A percentile compares a stretch with the other conserved stretches of the same genome.
Conservation (phyloP, 2,888 invertebrate species). For the Listrodromus nycthemerus region DNA sequence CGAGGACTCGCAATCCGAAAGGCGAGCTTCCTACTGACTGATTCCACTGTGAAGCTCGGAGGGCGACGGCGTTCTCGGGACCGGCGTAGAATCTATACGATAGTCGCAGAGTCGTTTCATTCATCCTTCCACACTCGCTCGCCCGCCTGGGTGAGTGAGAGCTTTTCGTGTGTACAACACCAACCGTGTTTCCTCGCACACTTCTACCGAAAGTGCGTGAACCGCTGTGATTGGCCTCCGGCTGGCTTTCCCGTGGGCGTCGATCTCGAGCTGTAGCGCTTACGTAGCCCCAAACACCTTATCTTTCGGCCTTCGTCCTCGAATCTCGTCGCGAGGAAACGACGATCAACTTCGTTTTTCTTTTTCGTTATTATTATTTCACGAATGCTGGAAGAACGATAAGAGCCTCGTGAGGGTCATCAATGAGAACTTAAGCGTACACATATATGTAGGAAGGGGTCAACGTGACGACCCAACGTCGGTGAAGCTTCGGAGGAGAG, state of each 20-base stretch:
- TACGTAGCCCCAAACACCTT: constrained; percentile 47
- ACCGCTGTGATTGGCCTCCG: constrained; percentile 72
- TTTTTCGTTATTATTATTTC: constrained; percentile 14
- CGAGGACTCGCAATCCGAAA: constrained; percentile 66
- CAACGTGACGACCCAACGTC: not conserved
- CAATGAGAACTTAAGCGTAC: constrained; percentile 2
- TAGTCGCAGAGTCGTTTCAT: constrained; percentile 69
- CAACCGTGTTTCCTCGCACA: constrained; percentile 59
- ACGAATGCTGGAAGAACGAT: not conserved
- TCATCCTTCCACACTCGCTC: constrained; percentile 72
- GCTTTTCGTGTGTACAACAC: constrained; percentile 39
- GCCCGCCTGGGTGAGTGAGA: constrained; percentile 8
- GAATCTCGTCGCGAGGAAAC: constrained; percentile 2
- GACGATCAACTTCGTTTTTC: not conserved
- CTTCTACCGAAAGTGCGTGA: constrained; percentile 73
- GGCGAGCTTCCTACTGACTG: constrained; percentile 75
- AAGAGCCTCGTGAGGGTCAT: constrained; percentile 25
- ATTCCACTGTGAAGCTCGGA: constrained; percentile 65
- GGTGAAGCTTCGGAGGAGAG: not conserved
- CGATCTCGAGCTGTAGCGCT: constrained; percentile 55
- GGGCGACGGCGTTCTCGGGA: constrained; percentile 48
- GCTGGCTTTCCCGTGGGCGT: constrained; percentile 70
- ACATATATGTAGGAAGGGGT: constrained; percentile 1
- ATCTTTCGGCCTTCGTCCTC: not conserved
- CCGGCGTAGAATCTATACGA: constrained; percentile 39